Evolutionary conservation across 2,888 invertebrate genomes (phyloP), one percentile per base, ranked within the genome.

Genomic region (Athetis lepigone): DNA sequence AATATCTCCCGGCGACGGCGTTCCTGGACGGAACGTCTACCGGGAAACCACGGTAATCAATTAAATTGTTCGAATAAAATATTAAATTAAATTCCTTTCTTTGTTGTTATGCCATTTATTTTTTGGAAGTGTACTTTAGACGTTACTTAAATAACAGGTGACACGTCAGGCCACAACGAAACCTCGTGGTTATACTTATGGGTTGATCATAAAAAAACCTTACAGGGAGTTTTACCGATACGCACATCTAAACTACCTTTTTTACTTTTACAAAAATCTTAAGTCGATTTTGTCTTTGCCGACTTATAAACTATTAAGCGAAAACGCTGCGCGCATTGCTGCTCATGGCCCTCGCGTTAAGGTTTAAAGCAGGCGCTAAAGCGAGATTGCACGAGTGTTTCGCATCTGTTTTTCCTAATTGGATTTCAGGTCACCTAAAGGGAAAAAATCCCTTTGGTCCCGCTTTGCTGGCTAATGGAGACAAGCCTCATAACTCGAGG

Each of bases 11-110:
- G 72, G 84, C 83, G 84, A 83, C 79, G 83, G 86, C 88, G 87
- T 88, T 86, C 89, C 85, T 84, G 69, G 67, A 66, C 80, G 81
- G 80, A 80, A 82, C 73, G 75, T 77, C 81, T 80, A 77, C 77
- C 79, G 79, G 75, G 73, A 80, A 80, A 82, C 84, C 82, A 82
- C 80, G 75, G 86, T 85, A 89, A 90, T 89, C 90, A 90, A 92
- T 91, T 90, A 88, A 89, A 91, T 89, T 87, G 82, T 78, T 85
- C 75, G 81, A 87, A 88, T 90, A 91, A 88, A 89, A 90, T 88
- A 89, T 89, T 84, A 84, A 89, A 81, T 78, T 82, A 80, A 82
- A 82, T 80, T 83, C 75, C 68, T 64, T 36, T 49, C 62, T 77
- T 74, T 76, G 63, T 70, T 79, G 60, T 65, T 45, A 27, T 54